Evolutionary conservation across 35 echinoderm and acorn worm species (phyloP), one percentile per base, ranked within the genome.

Genomic region (Amphiura filiformis): DNA sequence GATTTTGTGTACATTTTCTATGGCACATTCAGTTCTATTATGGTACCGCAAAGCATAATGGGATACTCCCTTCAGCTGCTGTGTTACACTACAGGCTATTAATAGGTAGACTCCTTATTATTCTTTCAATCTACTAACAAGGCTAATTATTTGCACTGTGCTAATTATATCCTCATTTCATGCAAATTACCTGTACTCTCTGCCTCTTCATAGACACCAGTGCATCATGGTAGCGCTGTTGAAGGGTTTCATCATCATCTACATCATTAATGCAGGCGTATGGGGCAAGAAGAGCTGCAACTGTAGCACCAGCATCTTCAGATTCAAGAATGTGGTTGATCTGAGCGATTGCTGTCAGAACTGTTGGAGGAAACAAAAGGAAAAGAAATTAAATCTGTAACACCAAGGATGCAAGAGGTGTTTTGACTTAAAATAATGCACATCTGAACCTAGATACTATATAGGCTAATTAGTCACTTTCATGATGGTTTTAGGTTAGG

Each of bases 301-400:
- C 76, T 0, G 96, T 99, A 38, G 89, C 90, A 11, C 28, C 32
- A 0, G 93, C 78, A 26, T 94, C 87, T 3, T 93, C 93, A 14
- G 96, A 85, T 65, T 98, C 93, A 17, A 98, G 47, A 3, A 90
- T 89, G 57, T 94, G 85, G 56, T 99, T 99, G 77, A 99, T 99
- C 44, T 87, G 40, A 23, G 91, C 93, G 1, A 99, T 93, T 17
- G 90, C 93, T 39, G 87, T 80, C 14, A 99, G 80, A 33, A 94
- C 96, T 99, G 80, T 30, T 34, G n/a, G n/a, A n/a, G n/a, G n/a
- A n/a, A n/a, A 81, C 9, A 76, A 76, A 13, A 61, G 56, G 56
- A 15, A 61, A 61, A 15, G 56, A 15, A 61, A 13, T n/a, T 61
- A 15, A 15, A 15, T n/a, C 13, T n/a, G n/a, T 13, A 61, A 61